Conservation (phyloP, 2,888 invertebrate species). For the Argyra leucocephala region DNA sequence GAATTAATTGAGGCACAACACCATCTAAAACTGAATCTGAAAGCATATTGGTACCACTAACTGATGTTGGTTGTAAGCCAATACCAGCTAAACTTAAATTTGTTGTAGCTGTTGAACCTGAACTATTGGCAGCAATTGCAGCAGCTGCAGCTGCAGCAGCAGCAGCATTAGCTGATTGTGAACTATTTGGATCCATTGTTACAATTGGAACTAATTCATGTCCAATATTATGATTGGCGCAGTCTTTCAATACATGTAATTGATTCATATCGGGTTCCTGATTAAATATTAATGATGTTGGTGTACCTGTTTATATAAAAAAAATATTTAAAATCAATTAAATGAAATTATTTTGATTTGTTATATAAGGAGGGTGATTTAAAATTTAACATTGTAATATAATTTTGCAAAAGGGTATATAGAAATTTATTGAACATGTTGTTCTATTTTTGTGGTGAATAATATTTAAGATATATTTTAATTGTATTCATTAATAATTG, state of each 20-base stretch:
- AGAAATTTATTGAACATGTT: too few relatives aligned
- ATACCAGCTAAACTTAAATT: not conserved
- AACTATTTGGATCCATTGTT: slow-evolving; percentile 40
- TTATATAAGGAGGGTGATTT: too few relatives aligned
- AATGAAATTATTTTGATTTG: too few relatives aligned
- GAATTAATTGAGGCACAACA: slow-evolving; percentile 23
- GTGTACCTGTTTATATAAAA: slow-evolving; percentile 41
- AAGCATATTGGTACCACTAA: slow-evolving; percentile 12
- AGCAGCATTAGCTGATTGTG: slow-evolving; percentile 26
- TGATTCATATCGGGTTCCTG: slow-evolving; percentile 33
- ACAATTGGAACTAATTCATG: slow-evolving; percentile 44
- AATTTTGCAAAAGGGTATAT: too few relatives aligned
- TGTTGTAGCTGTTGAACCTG: slow-evolving; percentile 22
- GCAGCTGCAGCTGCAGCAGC: slow-evolving; percentile 25
- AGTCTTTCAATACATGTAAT: slow-evolving; percentile 41
- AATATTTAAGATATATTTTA: too few relatives aligned
- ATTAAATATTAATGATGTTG: slow-evolving; percentile 44
- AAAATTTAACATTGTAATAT: too few relatives aligned
- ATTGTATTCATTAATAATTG: too few relatives aligned
- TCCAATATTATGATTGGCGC: slow-evolving; percentile 32
- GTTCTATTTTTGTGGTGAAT: too few relatives aligned
- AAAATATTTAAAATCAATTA: not conserved
- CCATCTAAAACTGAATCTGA: slow-evolving; percentile 23
- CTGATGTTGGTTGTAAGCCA: not conserved
- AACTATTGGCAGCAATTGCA: slow-evolving; percentile 26